phyloP scores from a whole-genome alignment of 1,140 invertebrate genomes.

The Nasonia giraulti region DNA sequence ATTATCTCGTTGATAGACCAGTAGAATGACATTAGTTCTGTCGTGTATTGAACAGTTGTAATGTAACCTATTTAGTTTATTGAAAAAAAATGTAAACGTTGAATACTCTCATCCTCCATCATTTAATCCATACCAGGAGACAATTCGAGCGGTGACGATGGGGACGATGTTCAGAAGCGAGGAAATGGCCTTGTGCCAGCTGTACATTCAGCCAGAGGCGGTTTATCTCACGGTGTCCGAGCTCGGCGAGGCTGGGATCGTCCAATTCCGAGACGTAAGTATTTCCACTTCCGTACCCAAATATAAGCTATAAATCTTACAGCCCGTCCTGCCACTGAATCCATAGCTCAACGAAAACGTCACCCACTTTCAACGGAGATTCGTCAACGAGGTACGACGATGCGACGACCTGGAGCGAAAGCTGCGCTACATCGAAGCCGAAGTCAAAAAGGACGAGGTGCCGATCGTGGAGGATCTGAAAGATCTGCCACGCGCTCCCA shows the following conservation, averaged over 20 bases:
- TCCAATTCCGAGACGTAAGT: slow-evolving; percentile 94
- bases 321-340: too few species aligned
- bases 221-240: slow-evolving; percentile 92
- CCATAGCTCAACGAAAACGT: slow-evolving; percentile 86
- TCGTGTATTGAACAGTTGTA: too few species aligned
- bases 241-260: slow-evolving; percentile 90
- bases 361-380: slow-evolving; percentile 92
- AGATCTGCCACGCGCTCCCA: slow-evolving; percentile 92
- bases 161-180: slow-evolving; percentile 91
- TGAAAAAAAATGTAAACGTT: too few species aligned
- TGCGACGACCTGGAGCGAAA: slow-evolving; percentile 96
- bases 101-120: too few species aligned
- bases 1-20: too few species aligned
- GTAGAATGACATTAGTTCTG: too few species aligned
- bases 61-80: too few species aligned
- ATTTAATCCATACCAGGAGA: too few species aligned
- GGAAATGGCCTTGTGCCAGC: slow-evolving; percentile 90
- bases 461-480: slow-evolving; percentile 87
- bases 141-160: slow-evolving; percentile 73
- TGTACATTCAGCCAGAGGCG: slow-evolving; percentile 93
- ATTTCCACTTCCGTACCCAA: too few species aligned
- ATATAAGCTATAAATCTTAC: too few species aligned
- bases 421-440: slow-evolving; percentile 94
- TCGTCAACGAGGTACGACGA: slow-evolving; percentile 91
- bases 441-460: slow-evolving; percentile 94